Evolutionary conservation across 2,888 invertebrate genomes (phyloP), one percentile per base, ranked within the genome.

Genomic region (Polymixis flavicincta): DNA sequence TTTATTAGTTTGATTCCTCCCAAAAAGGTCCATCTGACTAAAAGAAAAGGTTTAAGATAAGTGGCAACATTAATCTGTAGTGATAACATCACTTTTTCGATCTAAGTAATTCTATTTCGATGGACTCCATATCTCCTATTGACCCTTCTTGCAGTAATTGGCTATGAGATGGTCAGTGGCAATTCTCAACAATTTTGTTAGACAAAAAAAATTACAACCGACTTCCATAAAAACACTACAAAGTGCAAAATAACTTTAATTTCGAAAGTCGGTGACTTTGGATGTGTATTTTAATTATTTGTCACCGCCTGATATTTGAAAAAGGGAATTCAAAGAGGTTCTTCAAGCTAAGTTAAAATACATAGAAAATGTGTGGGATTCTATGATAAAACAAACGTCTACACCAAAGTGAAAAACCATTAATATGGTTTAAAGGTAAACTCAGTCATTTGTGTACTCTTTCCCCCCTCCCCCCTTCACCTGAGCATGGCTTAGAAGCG

Each of bases 381-480:
- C 9, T 52, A 25, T 57, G 25, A 17, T 32, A 50, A 80, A 50
- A 55, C 14, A 63, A 25, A 55, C 14, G 7, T 50, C 9, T 22
- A 28, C 17, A 19, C 1, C 9, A 45, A 11, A 42, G 37, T 69
- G 11, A 63, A 65, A 68, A 59, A 22, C 52, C 74, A 83, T 85
- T 74, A 74, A 78, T 79, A 70, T 66, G 52, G 65, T 61, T 78
- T 37, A 73, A 67, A 66, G 59, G 37, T 73, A 63, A 69, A 52
- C 45, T 37, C 19, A 64, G 66, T 68, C 78, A 78, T 76, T 78
- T 78, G 74, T 75, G 45, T 71, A 73, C 52, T 63, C 42, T 65
- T 57, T 61, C 59, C 57, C 42, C 42, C 22, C n/a, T n/a, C 13
- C 19, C 13, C 17, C 13, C 13, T 4, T 28, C 25, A 11, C 75